Evolutionary conservation across 2,888 invertebrate genomes (phyloP), one percentile per base, ranked within the genome.

Genomic region (Protonemura montana): DNA sequence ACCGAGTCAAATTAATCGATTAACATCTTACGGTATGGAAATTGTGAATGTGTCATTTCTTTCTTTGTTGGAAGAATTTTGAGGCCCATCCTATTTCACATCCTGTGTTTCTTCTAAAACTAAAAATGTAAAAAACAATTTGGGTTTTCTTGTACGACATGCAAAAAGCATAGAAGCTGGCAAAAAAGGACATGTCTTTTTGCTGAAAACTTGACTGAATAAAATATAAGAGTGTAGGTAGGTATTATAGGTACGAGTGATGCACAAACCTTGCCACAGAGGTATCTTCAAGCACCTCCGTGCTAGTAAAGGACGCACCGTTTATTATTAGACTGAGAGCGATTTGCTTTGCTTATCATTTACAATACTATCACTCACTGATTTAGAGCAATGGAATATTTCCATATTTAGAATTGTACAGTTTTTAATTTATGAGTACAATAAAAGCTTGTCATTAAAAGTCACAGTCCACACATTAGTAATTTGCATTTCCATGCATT

Each of bases 281-380:
- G 88, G 89, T 89, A 89, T 89, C 89, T 89, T 89, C 89, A 87
- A 89, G 89, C 88, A 89, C 89, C 89, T 89, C 89, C 89, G 89
- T 89, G 89, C 89, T 89, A 89, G 87, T 88, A 88, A 88, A 88
- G 88, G 87, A 87, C 85, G 88, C 76, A 84, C 84, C 84, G 84
- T 86, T 86, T 85, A 87, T 85, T 87, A 88, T 87, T 88, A 88
- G 88, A 88, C 86, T 87, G 86, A 16, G 28, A 27, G 78, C 59
- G 21, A 59, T 59, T 59, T 59, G 59, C 59, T 7, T 7, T 7
- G 13, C 59, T 59, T 59, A 59, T 59, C 59, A 59, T 59, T 59
- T 59, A 59, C 21, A 59, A 59, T 2, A 59, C 59, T 59, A 59
- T 2, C 10, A 59, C 13, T 2, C 10, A 59, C 13, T 59, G 59